Evolutionary conservation across 2,888 invertebrate genomes (phyloP).

Genomic region (Diarsia mendica): DNA sequence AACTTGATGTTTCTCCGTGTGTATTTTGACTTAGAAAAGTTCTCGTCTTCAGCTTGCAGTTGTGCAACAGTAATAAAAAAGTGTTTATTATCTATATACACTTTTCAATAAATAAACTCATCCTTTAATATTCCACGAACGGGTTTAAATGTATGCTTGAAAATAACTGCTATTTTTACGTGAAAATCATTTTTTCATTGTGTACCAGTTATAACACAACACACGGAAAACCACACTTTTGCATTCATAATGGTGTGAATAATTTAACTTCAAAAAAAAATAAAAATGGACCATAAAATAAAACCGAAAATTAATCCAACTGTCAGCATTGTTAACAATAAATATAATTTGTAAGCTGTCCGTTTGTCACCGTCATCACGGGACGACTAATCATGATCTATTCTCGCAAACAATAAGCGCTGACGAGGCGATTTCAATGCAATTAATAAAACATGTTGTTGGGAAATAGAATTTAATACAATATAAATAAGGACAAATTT

Average conservation of each 20-base stretch:
- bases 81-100: too few relatives aligned
- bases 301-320: slow-evolving; percentile 52
- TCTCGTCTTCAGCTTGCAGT: neutral
- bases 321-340: slow-evolving; percentile 54
- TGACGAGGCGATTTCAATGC: slow-evolving; percentile 61
- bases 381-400: slow-evolving; percentile 63
- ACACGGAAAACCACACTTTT: slow-evolving; percentile 1
- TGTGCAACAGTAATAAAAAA: neutral
- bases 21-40: too few relatives aligned
- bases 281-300: slow-evolving; percentile 28
- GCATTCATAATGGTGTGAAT: slow-evolving; percentile 31
- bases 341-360: slow-evolving; percentile 60
- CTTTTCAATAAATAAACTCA: neutral
- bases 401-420: slow-evolving; percentile 53
- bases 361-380: slow-evolving; percentile 57
- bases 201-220: neutral
- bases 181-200: neutral
- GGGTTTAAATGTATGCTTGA: neutral
- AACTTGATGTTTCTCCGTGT: too few relatives aligned
- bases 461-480: slow-evolving; percentile 38
- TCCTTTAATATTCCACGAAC: neutral
- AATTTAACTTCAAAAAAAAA: slow-evolving; percentile 12
- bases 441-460: slow-evolving; percentile 62
- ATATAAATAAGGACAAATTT: slow-evolving; percentile 46
- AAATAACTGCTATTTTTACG: neutral